Evolutionary conservation across 35 echinoderm and acorn worm species (phyloP).

Genomic region (Acanthaster planci): DNA sequence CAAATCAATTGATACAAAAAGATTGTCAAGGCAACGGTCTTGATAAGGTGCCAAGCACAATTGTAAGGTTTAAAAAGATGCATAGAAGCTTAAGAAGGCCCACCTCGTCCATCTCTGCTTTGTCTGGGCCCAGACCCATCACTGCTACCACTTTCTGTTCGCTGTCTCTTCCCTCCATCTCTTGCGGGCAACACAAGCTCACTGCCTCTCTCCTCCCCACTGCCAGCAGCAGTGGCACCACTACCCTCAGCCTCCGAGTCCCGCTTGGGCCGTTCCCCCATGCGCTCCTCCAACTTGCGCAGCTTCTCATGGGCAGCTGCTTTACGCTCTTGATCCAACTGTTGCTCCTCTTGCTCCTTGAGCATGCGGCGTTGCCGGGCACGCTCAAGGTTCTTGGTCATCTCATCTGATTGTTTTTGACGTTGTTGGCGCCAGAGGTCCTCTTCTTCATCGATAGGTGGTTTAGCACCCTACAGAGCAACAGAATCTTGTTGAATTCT

Average conservation of each 20-base stretch:
- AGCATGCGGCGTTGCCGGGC: constrained; percentile 80
- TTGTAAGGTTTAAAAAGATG: too few relatives aligned
- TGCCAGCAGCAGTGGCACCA: not conserved
- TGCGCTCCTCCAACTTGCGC: constrained; percentile 67
- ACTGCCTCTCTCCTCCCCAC: constrained; percentile 34
- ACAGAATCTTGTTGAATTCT: too few relatives aligned
- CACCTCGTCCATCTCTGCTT: constrained; percentile 63
- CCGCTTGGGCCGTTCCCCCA: constrained; percentile 20
- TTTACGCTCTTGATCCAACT: constrained; percentile 65
- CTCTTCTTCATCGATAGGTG: constrained; percentile 84
- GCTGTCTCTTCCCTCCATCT: constrained; percentile 48
- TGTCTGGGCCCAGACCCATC: constrained; percentile 83
- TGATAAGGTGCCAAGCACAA: too few relatives aligned
- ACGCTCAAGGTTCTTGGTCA: constrained; percentile 83
- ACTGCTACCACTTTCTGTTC: constrained; percentile 97
- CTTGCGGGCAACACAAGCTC: constrained; percentile 33
- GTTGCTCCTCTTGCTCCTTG: constrained; percentile 74
- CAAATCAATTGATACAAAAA: too few relatives aligned
- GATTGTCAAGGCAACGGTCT: too few relatives aligned
- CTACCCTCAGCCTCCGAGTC: not conserved
- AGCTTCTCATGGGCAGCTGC: constrained; percentile 67
- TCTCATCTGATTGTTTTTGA: constrained; percentile 81
- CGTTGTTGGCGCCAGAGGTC: constrained; percentile 80
- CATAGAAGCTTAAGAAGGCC: not conserved
- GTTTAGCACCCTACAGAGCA: constrained; percentile 46